Percentiles rank a stretch among this genome's conserved stretches.
phyloP scores from a whole-genome alignment of 1,140 invertebrate genomes.

The Drosophila triauraria region DNA sequence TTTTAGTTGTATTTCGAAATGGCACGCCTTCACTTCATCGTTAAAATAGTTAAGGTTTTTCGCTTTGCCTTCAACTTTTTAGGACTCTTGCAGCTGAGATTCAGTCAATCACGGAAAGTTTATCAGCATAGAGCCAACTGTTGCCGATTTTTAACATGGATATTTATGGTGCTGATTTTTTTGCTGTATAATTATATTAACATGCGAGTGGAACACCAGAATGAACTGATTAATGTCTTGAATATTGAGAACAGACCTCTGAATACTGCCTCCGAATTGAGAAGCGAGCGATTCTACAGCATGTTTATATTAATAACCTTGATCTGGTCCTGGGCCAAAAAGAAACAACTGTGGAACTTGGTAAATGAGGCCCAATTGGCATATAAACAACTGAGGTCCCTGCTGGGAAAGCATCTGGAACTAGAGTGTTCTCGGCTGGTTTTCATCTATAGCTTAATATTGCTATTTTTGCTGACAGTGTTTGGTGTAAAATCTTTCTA shows the following conservation, averaged over 20 bases:
- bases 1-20: constrained; percentile 43
- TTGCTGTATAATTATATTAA: not conserved
- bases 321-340: constrained; percentile 2
- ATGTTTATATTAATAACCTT: constrained; percentile 3
- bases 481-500: constrained; percentile 6
- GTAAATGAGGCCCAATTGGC: constrained; percentile 37
- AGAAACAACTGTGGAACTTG: constrained; percentile 18
- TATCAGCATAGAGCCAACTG: constrained; percentile 10
- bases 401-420: constrained; percentile 11
- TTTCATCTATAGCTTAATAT: constrained; percentile 2
- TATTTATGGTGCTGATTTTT: constrained; percentile 10
- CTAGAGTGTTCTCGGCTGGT: constrained; percentile 28
- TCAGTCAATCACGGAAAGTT: constrained; percentile 11
- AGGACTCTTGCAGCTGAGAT: constrained; percentile 46
- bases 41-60: constrained; percentile 23
- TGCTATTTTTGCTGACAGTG: constrained; percentile 16
- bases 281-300: not conserved
- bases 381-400: constrained; percentile 13
- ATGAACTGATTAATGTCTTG: not conserved
- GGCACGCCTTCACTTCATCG: constrained; percentile 37
- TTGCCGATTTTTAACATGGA: not conserved
- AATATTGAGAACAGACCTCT: not conserved
- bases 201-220: not conserved
- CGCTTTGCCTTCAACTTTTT: constrained; percentile 14
- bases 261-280: not conserved